phyloP scores from a whole-genome alignment of 1,140 invertebrate genomes.

The Penaeus indicus region DNA sequence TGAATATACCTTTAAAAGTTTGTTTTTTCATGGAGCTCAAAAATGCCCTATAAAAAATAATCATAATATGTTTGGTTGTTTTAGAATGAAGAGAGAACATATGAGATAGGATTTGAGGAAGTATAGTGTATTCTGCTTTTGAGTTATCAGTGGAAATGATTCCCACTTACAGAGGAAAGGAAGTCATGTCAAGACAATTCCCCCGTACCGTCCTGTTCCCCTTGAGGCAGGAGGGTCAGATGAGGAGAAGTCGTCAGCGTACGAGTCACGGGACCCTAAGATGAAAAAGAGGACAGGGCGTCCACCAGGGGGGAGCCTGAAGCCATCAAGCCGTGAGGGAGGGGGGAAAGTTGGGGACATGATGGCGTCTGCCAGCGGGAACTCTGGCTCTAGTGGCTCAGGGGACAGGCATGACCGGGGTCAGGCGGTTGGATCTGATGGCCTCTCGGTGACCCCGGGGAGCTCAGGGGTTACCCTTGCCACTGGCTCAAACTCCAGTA shows the following conservation, averaged over 20 bases:
- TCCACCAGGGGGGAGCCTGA: conserved; percentile 32
- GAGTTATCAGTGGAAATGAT: background rate
- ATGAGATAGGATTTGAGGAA: no score
- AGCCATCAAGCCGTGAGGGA: conserved; percentile 31
- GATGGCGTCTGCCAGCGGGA: conserved; percentile 41
- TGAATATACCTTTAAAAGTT: no score
- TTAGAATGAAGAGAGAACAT: no score
- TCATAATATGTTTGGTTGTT: no score
- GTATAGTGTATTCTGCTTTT: no score
- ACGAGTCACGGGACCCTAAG: conserved; percentile 57
- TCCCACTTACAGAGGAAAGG: conserved; percentile 54
- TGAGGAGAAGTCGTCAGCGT: conserved; percentile 52
- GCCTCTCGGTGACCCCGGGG: conserved; percentile 32
- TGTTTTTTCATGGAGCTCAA: no score
- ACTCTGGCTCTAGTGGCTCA: conserved; percentile 26
- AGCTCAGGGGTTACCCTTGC: conserved; percentile 39
- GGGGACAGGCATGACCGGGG: conserved; percentile 34
- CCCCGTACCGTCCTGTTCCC: conserved; percentile 64
- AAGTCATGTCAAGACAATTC: conserved; percentile 66
- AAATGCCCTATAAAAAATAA: no score
- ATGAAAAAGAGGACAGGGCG: conserved; percentile 56
- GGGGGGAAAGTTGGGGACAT: conserved; percentile 51
- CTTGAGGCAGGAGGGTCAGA: conserved; percentile 52
- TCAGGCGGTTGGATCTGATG: conserved; percentile 20
- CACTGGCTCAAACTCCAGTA: conserved; percentile 19